These are phyloP conservation scores for Gymnoscelis rufifasciata DNA, from an alignment of 2,888 invertebrate species.

Conservation along the genomic window DNA sequence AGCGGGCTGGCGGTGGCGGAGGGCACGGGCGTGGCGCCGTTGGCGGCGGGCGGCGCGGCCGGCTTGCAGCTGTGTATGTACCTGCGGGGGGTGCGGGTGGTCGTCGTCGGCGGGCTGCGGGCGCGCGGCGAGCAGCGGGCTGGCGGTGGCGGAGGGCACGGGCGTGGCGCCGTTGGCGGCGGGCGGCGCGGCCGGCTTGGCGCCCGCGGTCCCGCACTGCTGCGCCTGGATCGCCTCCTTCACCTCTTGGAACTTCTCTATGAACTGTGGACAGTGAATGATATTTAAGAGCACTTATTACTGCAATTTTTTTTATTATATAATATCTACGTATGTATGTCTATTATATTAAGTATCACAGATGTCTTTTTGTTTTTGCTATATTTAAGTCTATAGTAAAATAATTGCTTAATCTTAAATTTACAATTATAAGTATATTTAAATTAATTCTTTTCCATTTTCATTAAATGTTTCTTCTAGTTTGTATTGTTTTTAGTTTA, in stretches of 20 bases:
- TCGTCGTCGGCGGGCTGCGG: slow-evolving; percentile 68
- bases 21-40: not conserved
- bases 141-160: slow-evolving; percentile 92
- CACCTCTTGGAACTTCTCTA: slow-evolving; percentile 98
- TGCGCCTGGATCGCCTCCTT: slow-evolving; percentile 92
- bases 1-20: not conserved
- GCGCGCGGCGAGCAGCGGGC: slow-evolving; percentile 84
- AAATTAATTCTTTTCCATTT: too few species aligned
- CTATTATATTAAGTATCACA: too few species aligned
- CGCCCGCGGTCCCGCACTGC: slow-evolving; percentile 63
- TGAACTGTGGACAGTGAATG: slow-evolving; percentile 82
- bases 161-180: slow-evolving; percentile 84
- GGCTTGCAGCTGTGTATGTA: slow-evolving; percentile 20
- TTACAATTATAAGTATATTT: too few species aligned
- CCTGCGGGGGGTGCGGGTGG: slow-evolving; percentile 57
- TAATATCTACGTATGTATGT: too few species aligned
- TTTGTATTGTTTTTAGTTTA: too few species aligned
- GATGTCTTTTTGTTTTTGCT: too few species aligned
- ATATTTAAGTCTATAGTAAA: too few species aligned
- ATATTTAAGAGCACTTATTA: too few species aligned
- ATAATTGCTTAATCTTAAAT: too few species aligned
- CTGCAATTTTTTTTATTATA: too few species aligned
- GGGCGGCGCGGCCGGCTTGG: slow-evolving; percentile 87
- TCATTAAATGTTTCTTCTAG: too few species aligned
- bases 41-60: too few species aligned